These are phyloP conservation scores for Theonella swinhoei DNA, from an alignment of 37 sponge, comb jelly and placozoan species.

Conservation along the genomic window DNA sequence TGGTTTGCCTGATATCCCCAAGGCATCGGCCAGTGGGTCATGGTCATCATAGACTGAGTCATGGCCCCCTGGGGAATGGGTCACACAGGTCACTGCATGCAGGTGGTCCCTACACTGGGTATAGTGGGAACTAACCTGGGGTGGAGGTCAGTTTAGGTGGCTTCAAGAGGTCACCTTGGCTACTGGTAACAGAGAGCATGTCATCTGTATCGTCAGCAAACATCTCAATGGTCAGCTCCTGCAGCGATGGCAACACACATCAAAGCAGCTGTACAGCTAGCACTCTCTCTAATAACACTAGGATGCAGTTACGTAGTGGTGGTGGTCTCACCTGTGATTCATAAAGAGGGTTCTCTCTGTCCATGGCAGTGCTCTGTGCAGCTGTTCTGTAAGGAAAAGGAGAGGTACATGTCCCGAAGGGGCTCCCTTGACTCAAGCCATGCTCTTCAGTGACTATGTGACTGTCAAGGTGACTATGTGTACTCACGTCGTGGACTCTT, in stretches of 20 bases:
- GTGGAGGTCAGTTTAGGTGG: not conserved
- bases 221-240: constrained; percentile 33
- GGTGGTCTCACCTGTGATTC: constrained; percentile 1
- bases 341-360: constrained; percentile 4
- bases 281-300: no score
- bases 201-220: constrained; percentile 8
- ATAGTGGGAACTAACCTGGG: not conserved
- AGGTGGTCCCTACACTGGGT: not conserved
- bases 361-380: not conserved
- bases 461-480: no score
- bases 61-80: not conserved
- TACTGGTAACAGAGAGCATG: not conserved
- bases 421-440: no score
- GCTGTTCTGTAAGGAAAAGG: not conserved
- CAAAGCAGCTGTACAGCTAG: no score
- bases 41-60: constrained; percentile 1
- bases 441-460: no score
- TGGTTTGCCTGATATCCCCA: not conserved
- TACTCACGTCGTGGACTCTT: not conserved
- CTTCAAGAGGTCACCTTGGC: not conserved
- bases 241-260: no score
- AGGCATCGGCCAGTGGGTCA: constrained; percentile 6
- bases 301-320: not conserved
- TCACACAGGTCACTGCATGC: no score
- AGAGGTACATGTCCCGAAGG: not conserved